These are phyloP conservation scores for Stigmatopora argus DNA, from an alignment of 2,113 vertebrate species.

Conservation along the genomic window DNA sequence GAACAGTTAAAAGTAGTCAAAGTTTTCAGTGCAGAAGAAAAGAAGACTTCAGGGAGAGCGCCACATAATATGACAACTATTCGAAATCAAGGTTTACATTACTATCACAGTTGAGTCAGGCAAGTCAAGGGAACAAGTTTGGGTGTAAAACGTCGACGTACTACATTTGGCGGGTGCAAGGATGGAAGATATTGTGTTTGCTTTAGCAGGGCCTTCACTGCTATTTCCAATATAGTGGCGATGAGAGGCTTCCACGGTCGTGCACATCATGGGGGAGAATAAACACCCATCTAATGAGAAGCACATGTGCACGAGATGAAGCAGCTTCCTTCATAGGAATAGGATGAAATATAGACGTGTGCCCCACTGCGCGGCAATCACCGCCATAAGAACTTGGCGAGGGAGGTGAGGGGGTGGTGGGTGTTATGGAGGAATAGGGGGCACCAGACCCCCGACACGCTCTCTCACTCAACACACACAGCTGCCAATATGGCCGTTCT, in stretches of 20 bases:
- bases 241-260: constrained; percentile 65
- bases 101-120: constrained; percentile 39
- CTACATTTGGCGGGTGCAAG: constrained; percentile 45
- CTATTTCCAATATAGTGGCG: constrained; percentile 59
- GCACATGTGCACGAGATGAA: constrained; percentile 71
- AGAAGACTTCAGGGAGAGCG: constrained; percentile 33
- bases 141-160: constrained; percentile 15
- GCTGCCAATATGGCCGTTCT: constrained; percentile 63
- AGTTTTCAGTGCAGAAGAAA: constrained; percentile 36
- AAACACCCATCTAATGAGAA: constrained; percentile 67
- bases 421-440: constrained; percentile 47
- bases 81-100: constrained; percentile 42
- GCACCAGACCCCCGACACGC: constrained; percentile 48
- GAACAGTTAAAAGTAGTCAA: constrained; percentile 52
- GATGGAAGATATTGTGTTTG: constrained; percentile 56
- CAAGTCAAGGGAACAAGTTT: constrained; percentile 16
- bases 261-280: constrained; percentile 68
- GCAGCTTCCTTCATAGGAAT: constrained; percentile 56
- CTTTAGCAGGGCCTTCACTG: constrained; percentile 57
- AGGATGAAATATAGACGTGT: constrained; percentile 62
- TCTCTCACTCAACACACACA: constrained; percentile 40
- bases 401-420: constrained; percentile 38
- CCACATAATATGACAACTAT: constrained; percentile 24
- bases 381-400: constrained; percentile 41
- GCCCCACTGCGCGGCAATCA: constrained; percentile 58